phyloP scores from a whole-genome alignment of 2,797 vertebrate genomes.

The Coreius guichenoti region DNA sequence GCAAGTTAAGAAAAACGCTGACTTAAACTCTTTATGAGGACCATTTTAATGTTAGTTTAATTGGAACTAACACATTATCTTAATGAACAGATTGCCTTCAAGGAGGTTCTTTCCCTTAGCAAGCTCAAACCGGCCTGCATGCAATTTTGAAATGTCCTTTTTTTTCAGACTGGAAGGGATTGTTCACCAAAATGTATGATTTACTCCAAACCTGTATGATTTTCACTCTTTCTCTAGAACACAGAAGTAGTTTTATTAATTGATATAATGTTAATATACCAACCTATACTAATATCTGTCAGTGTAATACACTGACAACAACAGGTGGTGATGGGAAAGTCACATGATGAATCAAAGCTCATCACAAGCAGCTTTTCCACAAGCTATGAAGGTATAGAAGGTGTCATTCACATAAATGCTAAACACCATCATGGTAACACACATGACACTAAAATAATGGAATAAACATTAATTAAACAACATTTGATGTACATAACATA shows the following conservation, averaged over 20 bases:
- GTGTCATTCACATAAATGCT: no score
- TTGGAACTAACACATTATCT: conserved; percentile 99
- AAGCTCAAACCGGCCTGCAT: conserved; percentile 72
- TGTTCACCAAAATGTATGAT: conserved; percentile 16
- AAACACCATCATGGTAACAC: no score
- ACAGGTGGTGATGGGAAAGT: no score
- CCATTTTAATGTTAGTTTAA: conserved; percentile 99
- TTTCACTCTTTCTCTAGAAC: not conserved
- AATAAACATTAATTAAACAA: no score
- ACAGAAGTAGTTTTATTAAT: not conserved
- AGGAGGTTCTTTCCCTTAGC: conserved; percentile 81
- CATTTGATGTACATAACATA: no score
- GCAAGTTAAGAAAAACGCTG: conserved; percentile 99
- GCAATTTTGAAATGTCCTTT: conserved; percentile 64
- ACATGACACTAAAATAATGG: no score
- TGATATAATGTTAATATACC: no score
- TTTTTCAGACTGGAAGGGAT: not conserved
- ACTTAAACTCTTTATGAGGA: conserved; percentile 99
- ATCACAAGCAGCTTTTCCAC: no score
- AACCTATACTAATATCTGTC: no score
- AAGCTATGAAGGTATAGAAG: no score
- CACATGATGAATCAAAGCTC: no score
- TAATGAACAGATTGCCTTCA: conserved; percentile 99
- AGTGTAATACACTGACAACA: no score
- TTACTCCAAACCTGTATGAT: not conserved